Base-by-base conservation (phyloP, 2,888 invertebrate genomes). In the Ceriagrion tenellum region DNA sequence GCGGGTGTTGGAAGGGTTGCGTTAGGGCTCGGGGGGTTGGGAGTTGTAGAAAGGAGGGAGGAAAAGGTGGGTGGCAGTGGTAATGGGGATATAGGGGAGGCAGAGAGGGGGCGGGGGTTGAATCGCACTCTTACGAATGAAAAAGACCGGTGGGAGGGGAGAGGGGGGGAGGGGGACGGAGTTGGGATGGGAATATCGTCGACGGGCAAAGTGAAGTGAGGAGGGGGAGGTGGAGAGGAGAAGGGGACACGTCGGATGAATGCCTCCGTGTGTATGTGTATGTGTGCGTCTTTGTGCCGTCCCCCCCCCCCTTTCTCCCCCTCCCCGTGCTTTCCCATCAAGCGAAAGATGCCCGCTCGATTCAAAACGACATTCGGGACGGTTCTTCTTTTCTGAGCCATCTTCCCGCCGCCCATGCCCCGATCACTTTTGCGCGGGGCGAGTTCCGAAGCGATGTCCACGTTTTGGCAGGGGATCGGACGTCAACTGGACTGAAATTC, bases 111-210 rank as follows among this genome's bases (percentile, higher is more conserved):
- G 93, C 23, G 55, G 0, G 89, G 23, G 89, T 55, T 47, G 89
- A 55, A 55, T 47, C 89, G 93, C 93, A 93, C 93, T 93, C 93
- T 93, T 93, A 69, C 93, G 93, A 93, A 93, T 93, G 93, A 93
- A 93, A 93, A 69, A 93, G 93, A 47, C 69, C 47, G 93, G 93
- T 63, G 4, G 20, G 47, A n/a, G n/a, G 20, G 89, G 47, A 13
- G 55, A 55, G 55, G 89, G 55, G 23, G n/a, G 55, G 89, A n/a
- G 10, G 55, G 10, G 55, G 55, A 6, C 26, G 55, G 89, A 8
- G 40, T 18, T 3, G 40, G 47, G 89, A 16, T 20, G 55, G 89
- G 69, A 35, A 35, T 81, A 20, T 69, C n/a, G 69, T 69, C 63
- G 91, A 35, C 8, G 56, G 59, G 91, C 13, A 56, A 90, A 59